Evolutionary conservation across 2,797 vertebrate species (phyloP).

Genomic region (Phrynocephalus vlangalii): DNA sequence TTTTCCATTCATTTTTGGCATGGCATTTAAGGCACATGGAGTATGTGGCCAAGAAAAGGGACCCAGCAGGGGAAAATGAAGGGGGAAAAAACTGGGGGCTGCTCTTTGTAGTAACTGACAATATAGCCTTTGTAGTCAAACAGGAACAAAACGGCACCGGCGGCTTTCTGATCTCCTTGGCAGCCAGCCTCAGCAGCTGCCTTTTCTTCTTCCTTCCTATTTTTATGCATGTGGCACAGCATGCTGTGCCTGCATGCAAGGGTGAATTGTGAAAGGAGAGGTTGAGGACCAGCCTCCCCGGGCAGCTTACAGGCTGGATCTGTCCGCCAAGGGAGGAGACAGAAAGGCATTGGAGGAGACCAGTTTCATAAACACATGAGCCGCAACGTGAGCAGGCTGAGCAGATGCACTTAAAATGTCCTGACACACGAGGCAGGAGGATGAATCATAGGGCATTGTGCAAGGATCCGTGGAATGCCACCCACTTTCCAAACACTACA

Average conservation of each 20-base stretch:
- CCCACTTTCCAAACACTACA: background rate
- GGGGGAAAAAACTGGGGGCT: background rate
- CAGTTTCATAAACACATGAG: conserved; percentile 5
- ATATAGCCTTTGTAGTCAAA: background rate
- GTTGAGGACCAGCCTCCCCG: background rate
- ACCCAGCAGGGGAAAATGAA: too few species aligned
- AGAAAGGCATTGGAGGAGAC: background rate
- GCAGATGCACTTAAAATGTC: conserved; percentile 42
- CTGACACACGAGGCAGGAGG: background rate
- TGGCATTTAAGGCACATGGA: background rate
- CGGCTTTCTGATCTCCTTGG: background rate
- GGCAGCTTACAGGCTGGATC: conserved; percentile 6
- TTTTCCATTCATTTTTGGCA: too few species aligned
- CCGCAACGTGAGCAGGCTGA: conserved; percentile 24
- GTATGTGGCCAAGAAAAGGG: background rate
- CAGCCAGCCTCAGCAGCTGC: conserved; percentile 24
- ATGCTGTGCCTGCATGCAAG: background rate
- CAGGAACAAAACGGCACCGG: background rate
- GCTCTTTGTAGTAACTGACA: conserved; percentile 24
- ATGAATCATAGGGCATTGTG: conserved; percentile 12
- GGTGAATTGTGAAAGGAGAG: background rate
- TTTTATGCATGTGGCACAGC: background rate
- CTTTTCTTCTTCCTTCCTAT: background rate
- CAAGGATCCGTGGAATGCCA: background rate
- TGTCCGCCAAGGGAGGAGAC: conserved; percentile 7